Conservation (phyloP, 2,797 vertebrate genomes). For the Falco peregrinus region DNA sequence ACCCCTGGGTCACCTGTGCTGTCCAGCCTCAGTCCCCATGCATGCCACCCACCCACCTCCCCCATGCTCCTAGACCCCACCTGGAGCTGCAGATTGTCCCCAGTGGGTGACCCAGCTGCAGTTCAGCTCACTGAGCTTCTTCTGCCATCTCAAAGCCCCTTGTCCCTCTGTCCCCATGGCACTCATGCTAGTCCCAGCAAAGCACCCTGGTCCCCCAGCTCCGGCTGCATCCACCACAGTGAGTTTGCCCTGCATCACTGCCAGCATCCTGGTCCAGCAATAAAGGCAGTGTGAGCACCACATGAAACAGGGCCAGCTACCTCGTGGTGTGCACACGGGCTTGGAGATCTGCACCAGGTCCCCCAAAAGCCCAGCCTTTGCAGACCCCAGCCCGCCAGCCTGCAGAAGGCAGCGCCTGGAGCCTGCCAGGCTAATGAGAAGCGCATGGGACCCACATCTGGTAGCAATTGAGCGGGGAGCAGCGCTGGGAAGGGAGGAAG, state of each 20-base stretch:
- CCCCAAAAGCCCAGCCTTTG: conserved; percentile 69
- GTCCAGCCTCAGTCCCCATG: rapidly evolving
- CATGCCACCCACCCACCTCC: not conserved
- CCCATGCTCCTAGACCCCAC: not conserved
- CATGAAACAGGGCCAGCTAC: not conserved
- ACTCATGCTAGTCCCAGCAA: rapidly evolving
- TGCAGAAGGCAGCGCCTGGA: conserved; percentile 72
- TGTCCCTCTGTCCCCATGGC: not conserved
- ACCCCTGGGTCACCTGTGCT: rapidly evolving
- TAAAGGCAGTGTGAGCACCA: rapidly evolving
- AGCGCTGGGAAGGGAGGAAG: conserved; percentile 87
- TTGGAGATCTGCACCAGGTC: conserved; percentile 37
- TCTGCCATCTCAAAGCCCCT: not conserved
- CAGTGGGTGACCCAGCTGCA: rapidly evolving
- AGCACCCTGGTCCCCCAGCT: not conserved
- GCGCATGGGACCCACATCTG: conserved; percentile 94
- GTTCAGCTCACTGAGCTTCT: not conserved
- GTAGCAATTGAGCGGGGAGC: conserved; percentile 91
- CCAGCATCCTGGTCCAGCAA: not conserved
- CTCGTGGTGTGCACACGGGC: rapidly evolving
- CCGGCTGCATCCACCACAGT: not conserved
- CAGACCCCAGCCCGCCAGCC: conserved; percentile 77
- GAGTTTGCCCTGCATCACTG: rapidly evolving
- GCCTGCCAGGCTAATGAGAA: conserved; percentile 78
- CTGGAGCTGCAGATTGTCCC: not conserved